phyloP scores from a whole-genome alignment of 2,888 invertebrate genomes.

The Acronicta alni region DNA sequence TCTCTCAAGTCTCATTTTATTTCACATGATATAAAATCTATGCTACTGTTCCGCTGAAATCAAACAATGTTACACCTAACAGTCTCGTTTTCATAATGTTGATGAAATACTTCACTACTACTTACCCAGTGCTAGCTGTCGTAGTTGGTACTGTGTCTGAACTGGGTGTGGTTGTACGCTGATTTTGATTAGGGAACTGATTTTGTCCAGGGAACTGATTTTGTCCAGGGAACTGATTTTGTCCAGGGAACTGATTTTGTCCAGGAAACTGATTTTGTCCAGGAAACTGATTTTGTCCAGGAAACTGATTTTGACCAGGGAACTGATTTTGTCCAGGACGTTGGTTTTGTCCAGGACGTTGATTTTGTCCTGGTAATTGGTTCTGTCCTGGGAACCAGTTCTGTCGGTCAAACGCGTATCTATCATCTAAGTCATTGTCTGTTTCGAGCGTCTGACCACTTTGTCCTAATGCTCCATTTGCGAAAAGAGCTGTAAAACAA shows the following conservation, averaged over 20 bases:
- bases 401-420: conserved; percentile 61
- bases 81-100: too few relatives aligned
- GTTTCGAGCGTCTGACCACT: conserved; percentile 62
- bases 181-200: conserved; percentile 4
- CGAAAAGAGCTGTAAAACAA: conserved; percentile 65
- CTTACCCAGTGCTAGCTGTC: conserved; percentile 33
- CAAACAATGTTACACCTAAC: too few relatives aligned
- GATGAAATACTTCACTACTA: background rate
- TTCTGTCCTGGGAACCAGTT: conserved; percentile 41
- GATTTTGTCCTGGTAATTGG: conserved; percentile 36
- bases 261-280: conserved; percentile 39
- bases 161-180: conserved; percentile 7
- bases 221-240: conserved; percentile 44
- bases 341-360: conserved; percentile 40
- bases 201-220: conserved; percentile 34
- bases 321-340: too few relatives aligned
- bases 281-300: conserved; percentile 39
- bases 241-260: conserved; percentile 31
- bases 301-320: conserved; percentile 32
- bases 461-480: conserved; percentile 59
- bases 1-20: too few relatives aligned
- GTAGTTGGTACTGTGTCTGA: conserved; percentile 1
- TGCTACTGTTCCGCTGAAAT: too few relatives aligned
- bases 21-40: too few relatives aligned
- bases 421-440: conserved; percentile 70